These are phyloP conservation scores for Dilophus febrilis DNA, from an alignment of 2,888 invertebrate genomes.

Conservation along the genomic window DNA sequence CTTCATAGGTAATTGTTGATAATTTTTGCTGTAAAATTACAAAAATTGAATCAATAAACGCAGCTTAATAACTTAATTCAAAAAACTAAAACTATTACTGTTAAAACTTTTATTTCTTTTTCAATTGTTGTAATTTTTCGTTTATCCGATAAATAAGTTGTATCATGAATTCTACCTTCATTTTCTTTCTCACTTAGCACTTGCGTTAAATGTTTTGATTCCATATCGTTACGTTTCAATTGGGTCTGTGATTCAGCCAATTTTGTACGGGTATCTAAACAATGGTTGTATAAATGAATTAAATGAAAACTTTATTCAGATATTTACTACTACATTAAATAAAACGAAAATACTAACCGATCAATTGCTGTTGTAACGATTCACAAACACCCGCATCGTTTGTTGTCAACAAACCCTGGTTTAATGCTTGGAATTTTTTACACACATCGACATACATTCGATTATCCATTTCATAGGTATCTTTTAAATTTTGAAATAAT, in stretches of 20 bases:
- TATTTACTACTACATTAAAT: too few species aligned
- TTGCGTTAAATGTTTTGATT: slow-evolving; percentile 42
- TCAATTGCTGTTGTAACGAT: slow-evolving; percentile 78
- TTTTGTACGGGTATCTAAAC: too few species aligned
- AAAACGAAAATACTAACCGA: slow-evolving; percentile 38
- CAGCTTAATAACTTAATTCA: slow-evolving; percentile 8
- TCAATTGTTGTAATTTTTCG: slow-evolving; percentile 37
- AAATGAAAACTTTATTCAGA: too few species aligned
- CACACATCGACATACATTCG: slow-evolving; percentile 56
- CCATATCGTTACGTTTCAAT: slow-evolving; percentile 61
- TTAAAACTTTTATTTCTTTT: slow-evolving; percentile 36
- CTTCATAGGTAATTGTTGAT: slow-evolving; percentile 38
- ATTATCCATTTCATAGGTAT: slow-evolving; percentile 45
- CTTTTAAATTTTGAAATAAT: slow-evolving; percentile 49
- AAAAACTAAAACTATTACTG: slow-evolving; percentile 29
- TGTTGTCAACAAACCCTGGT: slow-evolving; percentile 60
- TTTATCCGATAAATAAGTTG: slow-evolving; percentile 49
- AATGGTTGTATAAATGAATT: too few species aligned
- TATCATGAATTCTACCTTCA: slow-evolving; percentile 48
- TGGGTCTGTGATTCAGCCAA: slow-evolving; percentile 63
- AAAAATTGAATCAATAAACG: slow-evolving; percentile 5
- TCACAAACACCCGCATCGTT: slow-evolving; percentile 63
- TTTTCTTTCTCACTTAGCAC: slow-evolving; percentile 45
- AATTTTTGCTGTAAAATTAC: slow-evolving; percentile 33
- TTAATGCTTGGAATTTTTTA: slow-evolving; percentile 65